Evolutionary conservation across 2,888 invertebrate genomes (phyloP).

Genomic region (Tubiluchus corallicola): DNA sequence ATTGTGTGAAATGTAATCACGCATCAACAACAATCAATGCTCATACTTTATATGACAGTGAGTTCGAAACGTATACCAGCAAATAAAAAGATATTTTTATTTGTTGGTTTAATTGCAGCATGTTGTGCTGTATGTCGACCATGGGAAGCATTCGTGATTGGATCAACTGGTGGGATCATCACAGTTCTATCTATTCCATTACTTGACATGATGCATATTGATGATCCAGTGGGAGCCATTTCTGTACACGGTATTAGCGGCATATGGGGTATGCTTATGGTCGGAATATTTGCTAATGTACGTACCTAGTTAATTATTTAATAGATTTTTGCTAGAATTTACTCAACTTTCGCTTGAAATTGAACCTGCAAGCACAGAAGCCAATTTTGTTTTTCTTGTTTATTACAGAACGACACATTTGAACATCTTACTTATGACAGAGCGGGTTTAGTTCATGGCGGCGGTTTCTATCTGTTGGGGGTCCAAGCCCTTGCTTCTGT

Average conservation of each 20-base stretch:
- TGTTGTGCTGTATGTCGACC: constrained; percentile 44
- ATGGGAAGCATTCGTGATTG: constrained; percentile 69
- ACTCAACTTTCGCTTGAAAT: no score
- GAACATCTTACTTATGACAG: constrained; percentile 48
- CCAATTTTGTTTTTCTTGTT: neutral
- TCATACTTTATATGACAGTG: no score
- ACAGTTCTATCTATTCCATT: constrained; percentile 50
- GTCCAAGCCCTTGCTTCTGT: constrained; percentile 54
- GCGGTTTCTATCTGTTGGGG: constrained; percentile 69
- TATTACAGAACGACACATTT: constrained; percentile 32
- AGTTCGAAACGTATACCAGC: neutral
- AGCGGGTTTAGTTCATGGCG: constrained; percentile 38
- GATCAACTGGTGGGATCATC: constrained; percentile 53
- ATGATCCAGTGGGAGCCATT: constrained; percentile 79
- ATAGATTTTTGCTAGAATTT: no score
- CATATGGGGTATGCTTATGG: constrained; percentile 56
- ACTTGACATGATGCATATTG: constrained; percentile 55
- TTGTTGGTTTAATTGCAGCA: constrained; percentile 16
- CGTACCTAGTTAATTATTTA: no score
- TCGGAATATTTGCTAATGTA: constrained; percentile 65
- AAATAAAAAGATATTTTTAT: neutral
- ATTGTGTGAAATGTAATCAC: no score
- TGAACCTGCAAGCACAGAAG: no score
- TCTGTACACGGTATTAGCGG: constrained; percentile 37
- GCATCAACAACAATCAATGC: no score